These are phyloP conservation scores for Drosophila atroscutellata DNA, from an alignment of 2,888 invertebrate species.

Conservation along the genomic window DNA sequence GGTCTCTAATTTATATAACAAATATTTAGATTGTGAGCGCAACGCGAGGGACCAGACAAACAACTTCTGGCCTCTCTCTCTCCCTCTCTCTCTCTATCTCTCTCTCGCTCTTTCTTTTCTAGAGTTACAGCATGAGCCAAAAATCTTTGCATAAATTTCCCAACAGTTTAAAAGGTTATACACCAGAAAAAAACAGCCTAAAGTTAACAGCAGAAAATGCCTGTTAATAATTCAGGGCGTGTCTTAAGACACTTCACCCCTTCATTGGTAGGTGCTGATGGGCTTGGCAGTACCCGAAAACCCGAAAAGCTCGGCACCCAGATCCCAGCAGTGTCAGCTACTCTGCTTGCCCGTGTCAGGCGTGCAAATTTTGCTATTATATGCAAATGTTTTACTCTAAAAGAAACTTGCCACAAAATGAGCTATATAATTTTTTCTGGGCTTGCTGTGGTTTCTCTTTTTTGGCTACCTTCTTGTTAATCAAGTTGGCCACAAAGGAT, in stretches of 20 bases:
- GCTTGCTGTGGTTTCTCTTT: slow-evolving; percentile 27
- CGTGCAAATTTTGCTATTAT: slow-evolving; percentile 65
- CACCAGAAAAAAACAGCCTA: slow-evolving; percentile 22
- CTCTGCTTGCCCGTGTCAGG: slow-evolving; percentile 13
- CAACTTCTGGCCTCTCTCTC: neutral
- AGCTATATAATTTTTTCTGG: slow-evolving; percentile 62
- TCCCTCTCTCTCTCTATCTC: neutral
- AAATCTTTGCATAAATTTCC: slow-evolving; percentile 65
- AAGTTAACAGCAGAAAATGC: slow-evolving; percentile 61
- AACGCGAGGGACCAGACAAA: slow-evolving; percentile 35
- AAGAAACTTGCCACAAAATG: slow-evolving; percentile 59
- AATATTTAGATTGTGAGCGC: slow-evolving; percentile 63
- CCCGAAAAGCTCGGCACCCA: neutral
- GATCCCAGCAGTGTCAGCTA: slow-evolving; percentile 57
- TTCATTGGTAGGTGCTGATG: slow-evolving; percentile 21
- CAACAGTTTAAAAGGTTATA: slow-evolving; percentile 56
- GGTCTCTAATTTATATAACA: slow-evolving; percentile 61
- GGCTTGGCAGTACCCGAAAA: neutral
- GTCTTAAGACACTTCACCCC: slow-evolving; percentile 40
- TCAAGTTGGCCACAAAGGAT: slow-evolving; percentile 5
- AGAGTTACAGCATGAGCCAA: neutral
- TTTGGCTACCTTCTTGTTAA: neutral
- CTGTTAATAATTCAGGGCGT: slow-evolving; percentile 71
- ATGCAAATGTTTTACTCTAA: slow-evolving; percentile 67
- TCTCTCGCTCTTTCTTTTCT: neutral